Conservation (phyloP, 2,797 vertebrate genomes). For the Falco rusticolus region DNA sequence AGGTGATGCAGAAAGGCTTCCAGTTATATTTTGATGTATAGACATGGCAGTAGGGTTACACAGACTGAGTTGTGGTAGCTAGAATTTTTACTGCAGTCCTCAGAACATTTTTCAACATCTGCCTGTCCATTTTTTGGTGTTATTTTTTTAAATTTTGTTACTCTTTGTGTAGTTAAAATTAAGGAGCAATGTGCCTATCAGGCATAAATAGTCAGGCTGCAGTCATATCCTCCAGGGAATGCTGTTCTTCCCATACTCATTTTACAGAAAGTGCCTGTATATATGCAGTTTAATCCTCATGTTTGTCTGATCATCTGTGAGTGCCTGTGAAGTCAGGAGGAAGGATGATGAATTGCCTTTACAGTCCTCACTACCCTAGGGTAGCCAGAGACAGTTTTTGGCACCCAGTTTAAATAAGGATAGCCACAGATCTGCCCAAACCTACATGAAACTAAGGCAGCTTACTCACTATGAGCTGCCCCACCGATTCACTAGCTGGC, state of each 20-base stretch:
- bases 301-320: conserved; percentile 16
- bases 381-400: background rate
- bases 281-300: background rate
- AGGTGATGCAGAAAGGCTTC: background rate
- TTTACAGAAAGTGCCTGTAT: background rate
- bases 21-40: background rate
- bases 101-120: conserved; percentile 34
- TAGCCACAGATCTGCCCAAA: background rate
- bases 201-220: conserved; percentile 49
- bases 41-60: background rate
- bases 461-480: background rate
- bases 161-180: conserved; percentile 31
- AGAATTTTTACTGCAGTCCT: background rate
- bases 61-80: background rate
- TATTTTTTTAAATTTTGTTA: background rate
- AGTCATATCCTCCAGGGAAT: background rate
- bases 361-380: background rate
- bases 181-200: conserved; percentile 35
- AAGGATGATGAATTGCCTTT: background rate
- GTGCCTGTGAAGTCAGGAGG: background rate
- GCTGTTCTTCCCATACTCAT: background rate
- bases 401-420: background rate
- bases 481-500: background rate
- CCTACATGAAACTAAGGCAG: background rate
- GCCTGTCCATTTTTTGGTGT: background rate